These are phyloP conservation scores for Danionella cerebrum DNA, from an alignment of 2,113 vertebrate genomes.

Conservation along the genomic window DNA sequence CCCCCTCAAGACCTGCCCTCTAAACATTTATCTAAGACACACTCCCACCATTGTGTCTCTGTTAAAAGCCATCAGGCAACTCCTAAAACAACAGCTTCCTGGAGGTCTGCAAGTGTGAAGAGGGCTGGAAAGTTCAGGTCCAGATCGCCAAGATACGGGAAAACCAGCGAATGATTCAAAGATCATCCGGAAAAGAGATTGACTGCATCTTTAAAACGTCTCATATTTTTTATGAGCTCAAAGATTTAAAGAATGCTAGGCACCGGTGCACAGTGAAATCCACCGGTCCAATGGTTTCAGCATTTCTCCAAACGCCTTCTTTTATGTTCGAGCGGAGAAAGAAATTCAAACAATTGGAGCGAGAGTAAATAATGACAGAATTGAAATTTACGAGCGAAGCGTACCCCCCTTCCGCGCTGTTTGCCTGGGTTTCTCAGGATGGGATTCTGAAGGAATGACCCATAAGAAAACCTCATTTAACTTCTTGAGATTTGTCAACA, in stretches of 20 bases:
- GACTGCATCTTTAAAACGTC: too few relatives aligned
- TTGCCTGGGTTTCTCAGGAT: constrained; percentile 22
- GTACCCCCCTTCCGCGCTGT: too few relatives aligned
- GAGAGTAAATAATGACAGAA: too few relatives aligned
- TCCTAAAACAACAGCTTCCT: constrained; percentile 46
- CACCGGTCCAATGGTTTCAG: too few relatives aligned
- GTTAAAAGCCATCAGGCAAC: constrained; percentile 40
- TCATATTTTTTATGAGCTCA: too few relatives aligned
- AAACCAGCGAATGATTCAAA: not conserved
- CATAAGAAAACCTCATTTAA: constrained; percentile 37
- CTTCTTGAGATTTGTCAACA: constrained; percentile 40
- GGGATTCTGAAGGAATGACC: constrained; percentile 14
- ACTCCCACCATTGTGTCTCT: constrained; percentile 47
- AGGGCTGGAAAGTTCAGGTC: constrained; percentile 1
- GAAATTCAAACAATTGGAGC: too few relatives aligned
- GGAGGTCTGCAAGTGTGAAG: constrained; percentile 20
- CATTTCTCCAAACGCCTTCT: too few relatives aligned
- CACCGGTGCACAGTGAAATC: too few relatives aligned
- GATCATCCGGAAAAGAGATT: too few relatives aligned
- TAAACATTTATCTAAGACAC: constrained; percentile 30
- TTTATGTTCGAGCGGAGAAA: too few relatives aligned
- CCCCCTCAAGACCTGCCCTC: not conserved
- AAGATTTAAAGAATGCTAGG: too few relatives aligned
- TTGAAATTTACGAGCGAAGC: too few relatives aligned
- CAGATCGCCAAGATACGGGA: not conserved